A percentile compares a stretch with the other conserved stretches of the same genome.
phyloP scores from a whole-genome alignment of 2,113 vertebrate genomes.

The Gymnorhina tibicen region DNA sequence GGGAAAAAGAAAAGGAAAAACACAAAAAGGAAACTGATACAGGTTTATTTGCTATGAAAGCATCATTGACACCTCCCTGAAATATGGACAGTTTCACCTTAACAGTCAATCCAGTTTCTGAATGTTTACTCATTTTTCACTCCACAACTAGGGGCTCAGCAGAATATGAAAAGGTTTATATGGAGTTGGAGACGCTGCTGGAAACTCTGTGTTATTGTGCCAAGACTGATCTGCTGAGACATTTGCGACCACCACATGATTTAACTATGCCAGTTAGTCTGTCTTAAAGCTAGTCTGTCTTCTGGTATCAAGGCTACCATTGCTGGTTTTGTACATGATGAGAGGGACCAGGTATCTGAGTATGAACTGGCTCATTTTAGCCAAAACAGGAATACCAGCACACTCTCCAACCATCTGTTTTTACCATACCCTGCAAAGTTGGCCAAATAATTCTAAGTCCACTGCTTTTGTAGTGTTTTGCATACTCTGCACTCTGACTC shows the following conservation, averaged over 20 bases:
- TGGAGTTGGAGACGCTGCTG: background rate
- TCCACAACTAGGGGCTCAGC: background rate
- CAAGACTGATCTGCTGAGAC: background rate
- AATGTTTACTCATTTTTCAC: background rate
- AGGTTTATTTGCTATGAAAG: background rate
- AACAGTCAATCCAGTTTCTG: background rate
- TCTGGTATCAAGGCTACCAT: background rate
- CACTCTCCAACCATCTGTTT: constrained; percentile 32
- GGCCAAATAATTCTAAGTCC: background rate
- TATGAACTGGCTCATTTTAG: background rate
- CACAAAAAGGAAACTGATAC: background rate
- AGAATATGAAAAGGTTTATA: background rate
- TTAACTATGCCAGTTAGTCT: background rate
- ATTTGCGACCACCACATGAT: background rate
- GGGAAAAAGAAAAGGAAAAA: background rate
- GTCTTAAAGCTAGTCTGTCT: background rate
- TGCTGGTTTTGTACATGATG: background rate
- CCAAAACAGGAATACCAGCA: background rate
- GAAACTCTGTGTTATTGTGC: background rate
- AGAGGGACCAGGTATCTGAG: background rate
- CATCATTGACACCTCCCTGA: background rate
- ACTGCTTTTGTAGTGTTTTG: background rate
- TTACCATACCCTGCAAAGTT: constrained; percentile 10
- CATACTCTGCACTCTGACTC: background rate
- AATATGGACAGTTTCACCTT: background rate